These are phyloP conservation scores for Matsumurasca onukii DNA, from an alignment of 1,140 invertebrate species.

Conservation along the genomic window DNA sequence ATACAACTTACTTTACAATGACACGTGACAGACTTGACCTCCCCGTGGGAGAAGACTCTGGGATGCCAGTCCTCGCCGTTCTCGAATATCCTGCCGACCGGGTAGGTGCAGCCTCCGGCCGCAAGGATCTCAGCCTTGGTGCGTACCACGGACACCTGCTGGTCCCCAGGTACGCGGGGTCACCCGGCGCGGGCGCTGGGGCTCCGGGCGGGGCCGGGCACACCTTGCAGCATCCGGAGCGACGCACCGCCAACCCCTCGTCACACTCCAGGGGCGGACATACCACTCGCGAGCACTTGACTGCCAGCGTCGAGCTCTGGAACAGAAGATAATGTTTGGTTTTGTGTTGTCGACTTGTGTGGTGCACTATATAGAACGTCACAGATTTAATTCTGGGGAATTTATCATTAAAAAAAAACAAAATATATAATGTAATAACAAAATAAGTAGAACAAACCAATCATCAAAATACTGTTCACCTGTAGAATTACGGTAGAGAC, in stretches of 20 bases:
- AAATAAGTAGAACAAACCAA: too few relatives aligned
- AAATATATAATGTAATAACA: too few relatives aligned
- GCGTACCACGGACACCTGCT: slow-evolving; percentile 35
- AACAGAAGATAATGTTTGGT: slow-evolving; percentile 17
- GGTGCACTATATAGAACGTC: too few relatives aligned
- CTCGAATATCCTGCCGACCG: slow-evolving; percentile 63
- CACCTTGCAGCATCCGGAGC: slow-evolving; percentile 77
- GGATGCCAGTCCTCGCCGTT: slow-evolving; percentile 88
- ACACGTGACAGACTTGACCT: slow-evolving; percentile 83
- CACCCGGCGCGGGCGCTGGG: slow-evolving; percentile 7
- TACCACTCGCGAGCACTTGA: slow-evolving; percentile 70
- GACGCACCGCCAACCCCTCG: slow-evolving; percentile 68
- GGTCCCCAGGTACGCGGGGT: slow-evolving; percentile 33
- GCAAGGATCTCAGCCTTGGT: slow-evolving; percentile 66
- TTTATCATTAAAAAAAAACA: too few relatives aligned
- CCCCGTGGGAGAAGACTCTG: slow-evolving; percentile 74
- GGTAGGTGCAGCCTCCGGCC: slow-evolving; percentile 75
- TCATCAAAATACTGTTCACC: too few relatives aligned
- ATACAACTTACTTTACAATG: slow-evolving; percentile 73
- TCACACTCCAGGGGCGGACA: slow-evolving; percentile 73
- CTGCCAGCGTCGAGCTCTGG: slow-evolving; percentile 62
- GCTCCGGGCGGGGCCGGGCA: slow-evolving; percentile 56
- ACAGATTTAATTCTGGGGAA: too few relatives aligned
- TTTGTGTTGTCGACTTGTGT: neutral
- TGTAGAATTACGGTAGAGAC: too few relatives aligned